Evolutionary conservation across 2,888 invertebrate species (phyloP), one percentile per base, ranked within the genome.

Genomic region (Zootermopsis nevadensis): DNA sequence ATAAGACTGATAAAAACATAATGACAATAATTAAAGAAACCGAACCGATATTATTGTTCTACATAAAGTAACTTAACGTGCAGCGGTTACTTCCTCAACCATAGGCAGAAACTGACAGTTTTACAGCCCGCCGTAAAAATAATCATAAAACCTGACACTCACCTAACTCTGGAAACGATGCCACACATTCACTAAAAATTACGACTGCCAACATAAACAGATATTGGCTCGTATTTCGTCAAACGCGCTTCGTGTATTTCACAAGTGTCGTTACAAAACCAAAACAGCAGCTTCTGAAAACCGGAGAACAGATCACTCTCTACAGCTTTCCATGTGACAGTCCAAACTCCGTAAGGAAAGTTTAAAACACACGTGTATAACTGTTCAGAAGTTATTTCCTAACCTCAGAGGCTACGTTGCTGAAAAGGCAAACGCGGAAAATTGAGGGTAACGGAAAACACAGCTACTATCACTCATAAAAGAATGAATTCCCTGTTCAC

Each of bases 81-180:
- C 60, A n/a, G 60, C 60, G n/a, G 8, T 60, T 48, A 15, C 19
- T 60, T 60, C 2, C 27, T n/a, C 6, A 8, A n/a, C n/a, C n/a
- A n/a, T 3, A 60, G 27, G 60, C 4, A 60, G n/a, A 1, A 60
- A 60, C 60, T n/a, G n/a, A 6, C 76, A 15, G 48, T 38, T 76
- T 76, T 76, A 76, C 76, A 24, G 27, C 48, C n/a, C 15, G 42
- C 42, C 76, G 42, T 76, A 76, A 76, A 76, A 48, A 76, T 76
- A 76, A 76, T 76, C 76, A 42, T 76, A 76, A 42, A 76, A 48
- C n/a, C 42, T 35, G 30, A 76, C n/a, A 27, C n/a, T 8, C 60
- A 1, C 55, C 4, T 7, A 48, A 27, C 27, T n/a, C 27, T 27
- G 2, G 27, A 74, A 76, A 76, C 42, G 42, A 76, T 27, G 60